Evolutionary conservation across 2,113 vertebrate genomes (phyloP), one percentile per base, ranked within the genome.

Genomic region (Tragelaphus imberbis): DNA sequence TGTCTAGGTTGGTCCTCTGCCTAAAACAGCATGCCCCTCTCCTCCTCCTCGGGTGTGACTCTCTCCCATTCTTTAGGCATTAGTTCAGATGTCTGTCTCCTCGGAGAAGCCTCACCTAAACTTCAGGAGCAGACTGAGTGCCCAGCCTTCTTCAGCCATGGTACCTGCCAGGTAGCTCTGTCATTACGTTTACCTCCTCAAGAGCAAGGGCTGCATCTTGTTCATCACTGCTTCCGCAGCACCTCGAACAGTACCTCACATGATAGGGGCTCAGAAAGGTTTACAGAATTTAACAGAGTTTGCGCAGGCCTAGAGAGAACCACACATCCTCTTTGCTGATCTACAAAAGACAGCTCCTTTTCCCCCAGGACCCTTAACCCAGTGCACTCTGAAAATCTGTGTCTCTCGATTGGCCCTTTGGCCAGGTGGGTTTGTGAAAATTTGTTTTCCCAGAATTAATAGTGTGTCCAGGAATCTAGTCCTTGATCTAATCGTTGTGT

Each of bases 131-230:
- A 81, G 65, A 25, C 65, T 7, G 8, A 47, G 47, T 9, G 6
- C 71, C 33, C 49, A 28, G 6, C 16, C 5, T 0, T 6, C 68
- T 36, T 61, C 55, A 9, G 79, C 33, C 14, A 0, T 11, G 11
- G 27, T 25, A 17, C 30, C 63, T 25, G 56, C 56, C 30, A 1
- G 3, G 27, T 30, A 40, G 47, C 36, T 25, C 36, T 80, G 27
- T 49, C 30, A 0, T 10, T 11, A 23, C 9, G 7, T 2, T 44
- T 14, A 23, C 53, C n/a, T n/a, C 15, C 13, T 44, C 11, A 7
- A 6, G 47, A 61, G 47, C 47, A 55, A 28, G 16, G 47, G 17
- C 80, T n/a, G 27, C 30, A 0, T 15, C 56, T 36, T 36, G 58
- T 7, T 59, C 65, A 56, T 40, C 4, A 1, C 5, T 68, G 40